phyloP scores from a whole-genome alignment of 2,888 invertebrate species.

The Fragum fragum region DNA sequence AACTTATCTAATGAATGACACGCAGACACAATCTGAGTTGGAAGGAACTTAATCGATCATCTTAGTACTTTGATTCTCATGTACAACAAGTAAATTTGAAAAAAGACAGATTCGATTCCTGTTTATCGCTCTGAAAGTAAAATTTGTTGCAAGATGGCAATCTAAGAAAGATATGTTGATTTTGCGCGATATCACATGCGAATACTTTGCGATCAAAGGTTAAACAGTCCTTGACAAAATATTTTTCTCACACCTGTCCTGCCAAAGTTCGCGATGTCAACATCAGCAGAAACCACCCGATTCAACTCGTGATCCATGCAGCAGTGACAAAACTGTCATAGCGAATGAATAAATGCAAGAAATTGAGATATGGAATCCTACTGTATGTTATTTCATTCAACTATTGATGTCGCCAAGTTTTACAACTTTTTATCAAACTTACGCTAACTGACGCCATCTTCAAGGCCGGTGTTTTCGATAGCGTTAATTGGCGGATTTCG shows the following conservation, averaged over 20 bases:
- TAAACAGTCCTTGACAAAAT: not conserved
- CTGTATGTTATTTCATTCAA: not conserved
- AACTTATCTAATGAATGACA: too few relatives aligned
- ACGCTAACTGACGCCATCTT: conserved; percentile 84
- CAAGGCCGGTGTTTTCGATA: conserved; percentile 28
- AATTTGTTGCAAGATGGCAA: too few relatives aligned
- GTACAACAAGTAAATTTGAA: too few relatives aligned
- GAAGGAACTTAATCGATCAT: too few relatives aligned
- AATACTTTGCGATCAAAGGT: too few relatives aligned
- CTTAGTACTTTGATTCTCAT: too few relatives aligned
- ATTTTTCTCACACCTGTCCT: conserved; percentile 22
- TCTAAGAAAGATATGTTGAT: too few relatives aligned
- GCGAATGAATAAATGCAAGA: not conserved
- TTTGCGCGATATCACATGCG: too few relatives aligned
- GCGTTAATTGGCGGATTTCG: conserved; percentile 16
- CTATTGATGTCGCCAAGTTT: not conserved
- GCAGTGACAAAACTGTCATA: not conserved
- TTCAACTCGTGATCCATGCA: not conserved
- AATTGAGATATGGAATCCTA: not conserved
- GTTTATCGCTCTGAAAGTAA: too few relatives aligned
- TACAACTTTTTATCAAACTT: conserved; percentile 64
- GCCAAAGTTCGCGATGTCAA: conserved; percentile 17
- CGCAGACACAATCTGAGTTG: too few relatives aligned
- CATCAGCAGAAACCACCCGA: not conserved
- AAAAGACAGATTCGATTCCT: too few relatives aligned